These are phyloP conservation scores for Eupithecia vulgata DNA, from an alignment of 2,888 invertebrate species.

Conservation along the genomic window DNA sequence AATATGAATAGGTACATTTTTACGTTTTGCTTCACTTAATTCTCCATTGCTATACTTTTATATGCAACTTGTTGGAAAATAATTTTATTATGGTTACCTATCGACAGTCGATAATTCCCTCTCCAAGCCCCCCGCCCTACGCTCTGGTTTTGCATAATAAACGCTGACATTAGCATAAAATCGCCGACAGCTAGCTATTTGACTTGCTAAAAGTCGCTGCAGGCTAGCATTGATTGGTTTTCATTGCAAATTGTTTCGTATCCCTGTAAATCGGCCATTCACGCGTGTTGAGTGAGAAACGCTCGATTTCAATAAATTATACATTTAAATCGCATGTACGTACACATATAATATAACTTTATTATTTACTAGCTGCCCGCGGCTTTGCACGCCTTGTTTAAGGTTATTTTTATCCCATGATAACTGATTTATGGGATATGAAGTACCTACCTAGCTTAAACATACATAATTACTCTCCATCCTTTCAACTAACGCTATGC, in stretches of 20 bases:
- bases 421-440: no score
- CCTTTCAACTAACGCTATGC: no score
- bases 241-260: slow-evolving; percentile 54
- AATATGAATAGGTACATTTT: no score
- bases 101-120: slow-evolving; percentile 26
- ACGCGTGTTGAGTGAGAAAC: slow-evolving; percentile 22
- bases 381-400: no score
- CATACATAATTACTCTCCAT: no score
- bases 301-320: slow-evolving; percentile 9
- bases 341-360: no score
- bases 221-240: slow-evolving; percentile 57
- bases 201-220: slow-evolving; percentile 75
- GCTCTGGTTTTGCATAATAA: slow-evolving; percentile 75
- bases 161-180: slow-evolving; percentile 77
- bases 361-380: no score
- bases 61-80: not conserved
- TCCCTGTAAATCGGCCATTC: slow-evolving; percentile 26
- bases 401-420: no score
- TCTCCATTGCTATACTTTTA: not conserved
- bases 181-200: slow-evolving; percentile 72
- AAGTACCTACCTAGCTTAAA: no score
- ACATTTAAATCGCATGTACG: not conserved
- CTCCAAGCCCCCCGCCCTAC: slow-evolving; percentile 47
- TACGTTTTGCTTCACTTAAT: no score
- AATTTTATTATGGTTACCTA: not conserved